Evolutionary conservation across 2,113 vertebrate genomes (phyloP).

Genomic region (Genyomyrus donnyi): DNA sequence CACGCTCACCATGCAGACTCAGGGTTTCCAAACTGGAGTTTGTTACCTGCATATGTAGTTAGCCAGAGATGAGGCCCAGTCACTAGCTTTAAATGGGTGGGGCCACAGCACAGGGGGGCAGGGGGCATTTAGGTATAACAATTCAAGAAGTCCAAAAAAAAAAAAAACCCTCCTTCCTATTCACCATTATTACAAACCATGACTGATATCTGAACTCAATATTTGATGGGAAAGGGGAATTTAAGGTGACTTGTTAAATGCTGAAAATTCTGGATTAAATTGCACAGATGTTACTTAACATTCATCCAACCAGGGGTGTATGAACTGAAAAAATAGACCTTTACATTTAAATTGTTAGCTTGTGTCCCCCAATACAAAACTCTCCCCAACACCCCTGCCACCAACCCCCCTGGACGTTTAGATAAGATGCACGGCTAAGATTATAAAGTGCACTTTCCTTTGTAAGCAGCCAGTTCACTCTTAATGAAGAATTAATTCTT

Average conservation of each 20-base stretch:
- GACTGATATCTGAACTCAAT: background rate
- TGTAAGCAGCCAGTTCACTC: background rate
- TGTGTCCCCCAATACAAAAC: background rate
- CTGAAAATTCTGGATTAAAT: background rate
- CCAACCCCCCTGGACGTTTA: background rate
- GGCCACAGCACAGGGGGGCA: background rate
- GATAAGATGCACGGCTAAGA: background rate
- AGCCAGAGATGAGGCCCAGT: background rate
- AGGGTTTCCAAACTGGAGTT: background rate
- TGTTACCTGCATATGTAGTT: background rate
- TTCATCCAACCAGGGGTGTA: background rate
- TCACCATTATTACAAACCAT: background rate
- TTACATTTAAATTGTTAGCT: background rate
- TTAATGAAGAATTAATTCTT: background rate
- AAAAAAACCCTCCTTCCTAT: background rate
- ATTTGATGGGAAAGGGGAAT: background rate
- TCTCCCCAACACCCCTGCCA: background rate
- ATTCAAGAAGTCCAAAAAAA: background rate
- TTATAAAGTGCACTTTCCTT: background rate
- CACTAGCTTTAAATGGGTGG: background rate
- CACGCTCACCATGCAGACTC: background rate
- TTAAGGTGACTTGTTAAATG: background rate
- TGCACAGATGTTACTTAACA: background rate
- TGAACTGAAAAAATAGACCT: background rate
- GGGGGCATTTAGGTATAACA: background rate